Conservation (phyloP, 2,888 invertebrate species). For the Heteromyza rotundicornis region DNA sequence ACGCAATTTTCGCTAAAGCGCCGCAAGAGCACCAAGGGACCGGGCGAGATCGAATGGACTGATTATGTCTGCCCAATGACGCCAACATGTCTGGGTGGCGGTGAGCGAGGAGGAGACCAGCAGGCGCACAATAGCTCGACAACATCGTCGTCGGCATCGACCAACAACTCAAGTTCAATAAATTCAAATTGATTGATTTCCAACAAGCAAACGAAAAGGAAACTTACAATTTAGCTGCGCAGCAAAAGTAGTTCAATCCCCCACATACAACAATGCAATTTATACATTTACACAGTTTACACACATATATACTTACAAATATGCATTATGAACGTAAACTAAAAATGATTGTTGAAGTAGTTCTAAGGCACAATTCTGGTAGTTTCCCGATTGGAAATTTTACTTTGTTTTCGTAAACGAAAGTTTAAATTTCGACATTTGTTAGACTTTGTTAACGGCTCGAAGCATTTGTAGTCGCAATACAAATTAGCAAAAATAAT, state of each 20-base stretch:
- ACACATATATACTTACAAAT: neutral
- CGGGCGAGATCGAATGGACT: slow-evolving; percentile 78
- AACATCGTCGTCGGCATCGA: slow-evolving; percentile 27
- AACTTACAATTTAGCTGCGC: neutral
- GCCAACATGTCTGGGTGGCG: slow-evolving; percentile 49
- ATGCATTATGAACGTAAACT: neutral
- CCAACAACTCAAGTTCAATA: slow-evolving; percentile 16
- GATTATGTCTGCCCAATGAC: slow-evolving; percentile 84
- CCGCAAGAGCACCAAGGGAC: slow-evolving; percentile 80
- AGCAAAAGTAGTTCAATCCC: neutral
- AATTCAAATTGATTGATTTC: neutral
- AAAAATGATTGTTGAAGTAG: neutral
- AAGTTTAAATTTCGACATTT: no score
- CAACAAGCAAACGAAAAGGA: no score
- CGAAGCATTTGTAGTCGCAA: no score
- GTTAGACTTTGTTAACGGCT: no score
- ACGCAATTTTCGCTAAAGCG: slow-evolving; percentile 85
- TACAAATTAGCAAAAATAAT: no score
- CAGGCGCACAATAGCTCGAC: slow-evolving; percentile 37
- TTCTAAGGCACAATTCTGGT: neutral
- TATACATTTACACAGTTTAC: slow-evolving; percentile 1
- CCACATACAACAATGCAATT: neutral
- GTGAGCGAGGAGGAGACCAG: slow-evolving; percentile 17
- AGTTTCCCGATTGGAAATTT: no score
- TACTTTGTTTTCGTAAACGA: no score